Evolutionary conservation across 92 coral and sea anemone genomes (phyloP), one percentile per base, ranked within the genome.

Genomic region (Siderastrea siderea): DNA sequence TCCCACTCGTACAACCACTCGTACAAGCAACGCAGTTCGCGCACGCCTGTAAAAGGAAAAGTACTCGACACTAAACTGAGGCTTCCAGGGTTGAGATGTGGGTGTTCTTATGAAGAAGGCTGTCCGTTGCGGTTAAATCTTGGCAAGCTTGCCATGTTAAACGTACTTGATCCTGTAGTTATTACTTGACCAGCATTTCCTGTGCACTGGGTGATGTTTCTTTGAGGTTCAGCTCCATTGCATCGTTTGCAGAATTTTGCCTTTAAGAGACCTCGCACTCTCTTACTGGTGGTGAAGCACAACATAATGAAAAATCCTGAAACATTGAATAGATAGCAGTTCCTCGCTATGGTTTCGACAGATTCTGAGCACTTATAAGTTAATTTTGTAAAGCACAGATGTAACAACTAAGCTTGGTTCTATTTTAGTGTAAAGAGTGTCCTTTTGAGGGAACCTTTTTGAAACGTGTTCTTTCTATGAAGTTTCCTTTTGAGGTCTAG

Each of bases 291-390:
- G n/a, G 71, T 84, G 71, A 84, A 84, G 64, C 80, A 84, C 61
- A 74, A 49, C 62, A 46, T 75, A 8, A 84, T 84, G 52, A 84
- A 73, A 45, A 84, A 73, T 52, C 87, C 87, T 84, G 54, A 84
- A 8, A 17, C 0, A 51, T 57, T 11, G 16, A 55, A 51, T 1
- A 1, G 10, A 17, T 62, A 62, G 50, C 60, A 47, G 47, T 50
- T 48, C 6, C 26, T 7, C 62, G 6, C 2, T 54, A 17, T 26
- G 38, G 38, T 26, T 26, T 26, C 0, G 38, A 26, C 38, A 0
- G 38, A 26, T 26, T 26, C 38, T 26, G n/a, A 26, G 38, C 38
- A 26, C 38, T 26, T 26, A 26, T 26, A 26, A 26, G 38, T 26
- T 26, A 26, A 26, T 26, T 26, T 26, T 26, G 38, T 26, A 26